Conservation (phyloP, 30 jellyfish, hydroid and myxozoan genomes). For the Hydractinia echinata region DNA sequence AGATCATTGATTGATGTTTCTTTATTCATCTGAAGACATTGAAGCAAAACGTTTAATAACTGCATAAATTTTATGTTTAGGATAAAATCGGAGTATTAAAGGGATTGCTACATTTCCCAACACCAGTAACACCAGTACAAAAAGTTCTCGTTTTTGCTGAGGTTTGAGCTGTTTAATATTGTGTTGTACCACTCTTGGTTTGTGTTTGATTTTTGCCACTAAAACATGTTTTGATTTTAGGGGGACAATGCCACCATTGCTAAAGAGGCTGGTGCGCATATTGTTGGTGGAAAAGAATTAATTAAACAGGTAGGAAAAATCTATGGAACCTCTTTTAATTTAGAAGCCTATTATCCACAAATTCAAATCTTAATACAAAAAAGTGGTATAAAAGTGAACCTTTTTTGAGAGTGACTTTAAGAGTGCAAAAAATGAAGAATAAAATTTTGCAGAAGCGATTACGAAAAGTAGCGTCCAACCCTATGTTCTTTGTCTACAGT, state of each 20-base stretch:
- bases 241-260: conserved; percentile 60
- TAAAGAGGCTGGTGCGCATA: conserved; percentile 48
- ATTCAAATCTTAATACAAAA: too few species aligned
- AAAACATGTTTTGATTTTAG: conserved; percentile 16
- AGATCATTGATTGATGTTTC: too few species aligned
- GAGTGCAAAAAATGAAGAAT: too few species aligned
- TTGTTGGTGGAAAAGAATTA: conserved; percentile 81
- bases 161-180: conserved; percentile 29
- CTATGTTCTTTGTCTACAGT: too few species aligned
- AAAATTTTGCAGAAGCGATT: too few species aligned
- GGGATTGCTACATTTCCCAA: conserved; percentile 59
- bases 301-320: conserved; percentile 40
- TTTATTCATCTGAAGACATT: too few species aligned
- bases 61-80: conserved; percentile 40
- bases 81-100: conserved; percentile 54
- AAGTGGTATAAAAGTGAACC: too few species aligned
- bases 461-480: too few species aligned
- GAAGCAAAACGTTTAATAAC: too few species aligned
- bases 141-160: conserved; percentile 80
- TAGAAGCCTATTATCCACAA: too few species aligned
- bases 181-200: not conserved
- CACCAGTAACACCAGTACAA: conserved; percentile 52
- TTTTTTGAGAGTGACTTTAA: too few species aligned
- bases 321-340: too few species aligned
- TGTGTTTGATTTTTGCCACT: not conserved